phyloP scores from a whole-genome alignment of 2,113 vertebrate species.

The Loxodonta africana region DNA sequence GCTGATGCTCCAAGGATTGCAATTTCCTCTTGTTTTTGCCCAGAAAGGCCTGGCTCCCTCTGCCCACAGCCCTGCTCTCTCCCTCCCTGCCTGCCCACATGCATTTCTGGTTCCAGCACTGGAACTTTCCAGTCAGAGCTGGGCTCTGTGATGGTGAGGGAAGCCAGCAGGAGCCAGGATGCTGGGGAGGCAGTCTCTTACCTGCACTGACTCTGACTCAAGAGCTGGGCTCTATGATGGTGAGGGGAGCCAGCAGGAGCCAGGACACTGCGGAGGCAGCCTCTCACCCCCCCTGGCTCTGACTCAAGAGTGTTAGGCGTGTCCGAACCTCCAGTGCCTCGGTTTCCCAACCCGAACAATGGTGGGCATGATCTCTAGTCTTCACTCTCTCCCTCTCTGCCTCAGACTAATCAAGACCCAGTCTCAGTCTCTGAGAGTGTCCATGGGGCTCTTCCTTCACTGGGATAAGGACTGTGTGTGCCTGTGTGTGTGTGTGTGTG shows the following conservation, averaged over 20 bases:
- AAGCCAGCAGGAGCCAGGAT: background rate
- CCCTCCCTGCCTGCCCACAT: background rate
- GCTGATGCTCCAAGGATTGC: background rate
- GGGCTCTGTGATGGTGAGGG: background rate
- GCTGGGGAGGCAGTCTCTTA: background rate
- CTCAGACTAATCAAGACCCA: background rate
- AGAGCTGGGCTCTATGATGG: background rate
- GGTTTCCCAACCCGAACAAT: background rate
- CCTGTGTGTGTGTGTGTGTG: background rate
- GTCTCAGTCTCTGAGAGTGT: background rate
- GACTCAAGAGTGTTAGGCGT: rapidly evolving
- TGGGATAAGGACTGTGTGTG: background rate
- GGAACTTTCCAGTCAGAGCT: background rate
- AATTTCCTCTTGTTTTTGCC: slow-evolving; percentile 74
- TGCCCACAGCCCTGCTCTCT: background rate
- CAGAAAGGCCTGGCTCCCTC: slow-evolving; percentile 56
- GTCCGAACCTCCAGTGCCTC: background rate
- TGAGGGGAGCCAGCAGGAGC: background rate
- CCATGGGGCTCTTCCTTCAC: background rate
- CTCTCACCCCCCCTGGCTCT: rapidly evolving
- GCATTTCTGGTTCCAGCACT: background rate
- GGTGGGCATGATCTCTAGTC: background rate
- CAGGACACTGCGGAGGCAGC: background rate
- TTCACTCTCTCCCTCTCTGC: background rate
- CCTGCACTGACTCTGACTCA: background rate